Base-by-base conservation (phyloP, 1,140 invertebrate species). In the Lanistes nyassanus region DNA sequence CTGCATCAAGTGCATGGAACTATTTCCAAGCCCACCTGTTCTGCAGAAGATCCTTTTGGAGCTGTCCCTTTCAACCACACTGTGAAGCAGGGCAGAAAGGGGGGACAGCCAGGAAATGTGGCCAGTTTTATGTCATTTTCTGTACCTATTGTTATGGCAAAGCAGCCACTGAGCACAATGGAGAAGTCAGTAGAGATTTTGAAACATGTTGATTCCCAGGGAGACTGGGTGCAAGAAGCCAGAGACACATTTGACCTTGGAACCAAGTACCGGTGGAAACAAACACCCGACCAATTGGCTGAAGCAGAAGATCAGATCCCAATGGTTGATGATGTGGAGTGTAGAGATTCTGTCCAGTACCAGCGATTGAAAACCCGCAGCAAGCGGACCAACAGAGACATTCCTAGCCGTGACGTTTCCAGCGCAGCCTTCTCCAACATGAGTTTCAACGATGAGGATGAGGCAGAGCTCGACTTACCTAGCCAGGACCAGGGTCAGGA, bases 11-110 rank as follows among this genome's bases (percentile, higher is more conserved):
- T 47, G 34, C 34, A 7, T 56, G 69, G 47, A 70, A 76, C 66
- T 51, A 69, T n/a, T 66, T 77, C 68, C 23, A 21, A 62, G n/a
- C 39, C 26, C n/a, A 3, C 5, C 42, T 3, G 16, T 47, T 60
- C n/a, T 34, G 36, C 60, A n/a, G 79, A 80, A 37, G 92, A 93
- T 84, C 81, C 92, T 0, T 93, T 93, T 83, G 92, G 92, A 4
- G 91, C 92, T 19, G 90, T 92, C 39, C 92, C 92, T 6, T 93
- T 93, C 76, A 90, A 76, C 56, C 76, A 78, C 7, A 76, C 82
- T 29, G 67, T 80, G 53, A 80, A 75, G 56, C 60, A 70, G 42
- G 55, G 74, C 37, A 74, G 58, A 13, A 74, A 70, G 67, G 74
- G 72, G 39, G 42, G 56, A 23, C 26, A 36, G 9, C 26, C 3